Base-by-base conservation (phyloP, 2,888 invertebrate genomes). In the Aquatica leii region DNA sequence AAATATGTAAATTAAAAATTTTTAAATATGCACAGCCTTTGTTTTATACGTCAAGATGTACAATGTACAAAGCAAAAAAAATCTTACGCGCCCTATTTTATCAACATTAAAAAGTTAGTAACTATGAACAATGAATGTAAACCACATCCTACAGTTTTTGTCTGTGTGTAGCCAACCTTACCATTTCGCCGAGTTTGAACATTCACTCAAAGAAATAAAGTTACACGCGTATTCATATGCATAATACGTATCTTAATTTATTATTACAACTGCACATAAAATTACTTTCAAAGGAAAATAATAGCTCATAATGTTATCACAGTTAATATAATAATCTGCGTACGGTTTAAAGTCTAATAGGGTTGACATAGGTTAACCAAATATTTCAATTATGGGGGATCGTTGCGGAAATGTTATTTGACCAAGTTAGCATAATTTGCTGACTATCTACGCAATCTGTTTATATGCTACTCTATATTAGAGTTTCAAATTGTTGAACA, bases 1-100 rank as follows among this genome's bases (percentile, higher is more conserved):
- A 69, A 69, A 65, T 71, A 74, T 73, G 74, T 69, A 73, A 74
- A 73, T 73, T 70, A 61, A 62, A 68, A 69, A 70, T 69, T 72
- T 72, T 71, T 69, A 66, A 68, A 64, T 66, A 57, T 59, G 56
- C 52, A 60, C 34, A 59, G 34, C 62, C 51, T 62, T 66, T 66
- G 66, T 66, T 66, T 66, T 60, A 15, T 55, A 52, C 62, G 55
- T 40, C 58, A 53, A 37, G 53, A 37, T 56, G 34, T 49, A 50
- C 49, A 58, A 61, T 59, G 55, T 61, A 59, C 49, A 51, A 61
- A 55, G 56, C 61, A 59, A 55, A 48, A 63, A 62, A 62, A 57
- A 24, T 20, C 41, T 46, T 35, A 40, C 35, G 41, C 49, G 48
- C 57, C 55, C 62, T 59, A 66, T 62, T 66, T 66, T 62, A 66